phyloP scores from a whole-genome alignment of 2,888 invertebrate genomes.

The Phasia obesa region DNA sequence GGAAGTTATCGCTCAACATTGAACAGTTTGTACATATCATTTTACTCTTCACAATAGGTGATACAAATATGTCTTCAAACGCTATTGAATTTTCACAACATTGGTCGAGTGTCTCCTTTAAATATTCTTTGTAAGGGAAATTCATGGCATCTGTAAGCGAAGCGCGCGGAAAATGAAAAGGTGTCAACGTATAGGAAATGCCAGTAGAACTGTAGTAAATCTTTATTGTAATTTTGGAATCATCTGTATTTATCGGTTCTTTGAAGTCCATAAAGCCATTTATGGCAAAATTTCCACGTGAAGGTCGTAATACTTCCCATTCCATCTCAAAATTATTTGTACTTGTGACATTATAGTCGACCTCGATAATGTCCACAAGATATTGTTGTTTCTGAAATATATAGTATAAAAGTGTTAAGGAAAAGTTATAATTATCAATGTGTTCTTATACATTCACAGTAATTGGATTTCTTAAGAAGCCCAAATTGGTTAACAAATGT shows the following conservation, averaged over 20 bases:
- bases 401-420: not conserved
- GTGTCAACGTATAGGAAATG: constrained; percentile 25
- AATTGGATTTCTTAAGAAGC: not conserved
- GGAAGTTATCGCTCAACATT: constrained; percentile 20
- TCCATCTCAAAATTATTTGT: constrained; percentile 8
- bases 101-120: not conserved
- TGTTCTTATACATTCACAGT: no score
- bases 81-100: constrained; percentile 38
- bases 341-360: constrained; percentile 36
- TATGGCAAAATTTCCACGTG: constrained; percentile 17
- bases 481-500: no score
- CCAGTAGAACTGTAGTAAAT: constrained; percentile 43
- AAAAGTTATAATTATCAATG: no score
- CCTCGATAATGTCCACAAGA: not conserved
- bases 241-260: constrained; percentile 38
- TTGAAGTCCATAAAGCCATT: constrained; percentile 22
- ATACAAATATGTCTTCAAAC: constrained; percentile 21
- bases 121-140: constrained; percentile 8
- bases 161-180: constrained; percentile 3
- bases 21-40: constrained; percentile 29
- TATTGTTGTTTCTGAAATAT: constrained; percentile 26
- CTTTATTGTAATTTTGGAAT: not conserved
- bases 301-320: not conserved
- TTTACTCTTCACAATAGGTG: constrained; percentile 25
- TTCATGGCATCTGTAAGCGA: constrained; percentile 8